These are phyloP conservation scores for Thaleichthys pacificus DNA, from an alignment of 2,797 vertebrate species.

Conservation along the genomic window DNA sequence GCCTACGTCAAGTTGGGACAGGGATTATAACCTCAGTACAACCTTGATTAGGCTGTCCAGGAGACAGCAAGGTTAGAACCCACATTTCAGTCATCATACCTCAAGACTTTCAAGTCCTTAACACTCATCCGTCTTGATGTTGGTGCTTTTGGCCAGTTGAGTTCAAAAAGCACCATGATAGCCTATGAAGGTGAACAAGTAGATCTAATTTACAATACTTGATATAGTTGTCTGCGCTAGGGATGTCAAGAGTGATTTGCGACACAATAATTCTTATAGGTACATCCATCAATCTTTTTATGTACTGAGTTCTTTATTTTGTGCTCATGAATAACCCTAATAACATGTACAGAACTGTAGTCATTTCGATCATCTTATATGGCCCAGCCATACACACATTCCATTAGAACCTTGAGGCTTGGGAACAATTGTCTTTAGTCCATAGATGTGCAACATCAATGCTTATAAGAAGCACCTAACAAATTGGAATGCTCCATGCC, in stretches of 20 bases:
- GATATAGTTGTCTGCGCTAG: too few species aligned
- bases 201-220: not conserved
- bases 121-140: not conserved
- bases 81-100: not conserved
- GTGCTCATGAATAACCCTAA: slow-evolving; percentile 60
- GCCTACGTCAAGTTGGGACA: slow-evolving; percentile 40
- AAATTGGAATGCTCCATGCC: slow-evolving; percentile 52
- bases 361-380: slow-evolving; percentile 50
- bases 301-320: slow-evolving; percentile 60
- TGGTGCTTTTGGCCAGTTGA: not conserved
- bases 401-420: slow-evolving; percentile 28
- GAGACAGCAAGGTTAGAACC: not conserved
- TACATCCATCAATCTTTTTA: slow-evolving; percentile 16
- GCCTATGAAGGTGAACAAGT: not conserved
- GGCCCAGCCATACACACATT: slow-evolving; percentile 69
- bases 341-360: slow-evolving; percentile 35
- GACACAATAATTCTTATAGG: not conserved
- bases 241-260: not conserved
- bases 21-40: slow-evolving; percentile 21
- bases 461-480: slow-evolving; percentile 56
- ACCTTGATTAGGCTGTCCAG: slow-evolving; percentile 7
- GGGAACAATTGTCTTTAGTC: slow-evolving; percentile 14
- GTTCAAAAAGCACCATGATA: not conserved
- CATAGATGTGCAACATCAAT: slow-evolving; percentile 46
- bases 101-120: too few species aligned